Evolutionary conservation across 2,888 invertebrate species (phyloP).

Genomic region (Tyria jacobaeae): DNA sequence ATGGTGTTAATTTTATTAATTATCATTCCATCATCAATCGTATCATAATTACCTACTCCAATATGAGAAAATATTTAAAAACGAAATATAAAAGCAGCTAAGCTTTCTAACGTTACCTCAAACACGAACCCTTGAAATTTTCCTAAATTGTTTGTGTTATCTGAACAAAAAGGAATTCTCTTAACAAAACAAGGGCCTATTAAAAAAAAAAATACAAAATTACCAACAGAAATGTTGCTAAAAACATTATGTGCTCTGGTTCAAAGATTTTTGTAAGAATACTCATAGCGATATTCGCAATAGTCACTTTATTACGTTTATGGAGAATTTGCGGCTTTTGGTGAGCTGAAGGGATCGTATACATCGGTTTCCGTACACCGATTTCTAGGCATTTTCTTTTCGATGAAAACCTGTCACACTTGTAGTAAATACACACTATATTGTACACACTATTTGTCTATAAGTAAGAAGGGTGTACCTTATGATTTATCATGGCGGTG

Average conservation of each 20-base stretch:
- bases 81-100: neutral
- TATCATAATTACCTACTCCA: neutral
- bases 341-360: conserved; percentile 25
- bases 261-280: conserved; percentile 16
- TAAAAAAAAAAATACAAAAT: conserved; percentile 24
- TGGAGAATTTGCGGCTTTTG: conserved; percentile 21
- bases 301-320: conserved; percentile 25
- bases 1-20: too few species aligned
- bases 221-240: conserved; percentile 18
- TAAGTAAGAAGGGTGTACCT: too few species aligned
- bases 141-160: conserved; percentile 31
- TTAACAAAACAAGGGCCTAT: conserved; percentile 28
- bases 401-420: conserved; percentile 31
- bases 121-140: conserved; percentile 29
- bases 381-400: conserved; percentile 32
- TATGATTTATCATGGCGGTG: too few species aligned
- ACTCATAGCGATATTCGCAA: conserved; percentile 7
- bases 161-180: conserved; percentile 35
- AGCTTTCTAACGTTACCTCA: conserved; percentile 4
- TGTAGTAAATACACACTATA: conserved; percentile 11
- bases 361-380: conserved; percentile 22
- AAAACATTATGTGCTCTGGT: conserved; percentile 20
- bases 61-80: neutral
- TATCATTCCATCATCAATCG: neutral
- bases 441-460: too few species aligned